Base-by-base conservation (phyloP, 2,888 invertebrate genomes). In the Cephus rjabovi region DNA sequence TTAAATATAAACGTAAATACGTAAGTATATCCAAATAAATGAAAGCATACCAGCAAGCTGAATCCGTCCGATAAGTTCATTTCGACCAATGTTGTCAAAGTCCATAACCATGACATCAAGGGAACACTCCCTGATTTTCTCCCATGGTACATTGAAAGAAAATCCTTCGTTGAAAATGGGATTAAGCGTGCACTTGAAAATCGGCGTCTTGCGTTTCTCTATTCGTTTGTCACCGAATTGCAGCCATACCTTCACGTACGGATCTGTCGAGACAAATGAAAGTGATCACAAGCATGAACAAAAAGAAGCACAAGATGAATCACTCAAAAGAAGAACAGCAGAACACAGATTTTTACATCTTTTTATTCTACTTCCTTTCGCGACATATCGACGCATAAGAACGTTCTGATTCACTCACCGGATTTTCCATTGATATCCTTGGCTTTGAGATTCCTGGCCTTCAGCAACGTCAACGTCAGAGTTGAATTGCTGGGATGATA, bases 241-340 rank as follows among this genome's bases (percentile, higher is more conserved):
- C 74, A 98, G 95, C 98, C 98, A 98, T 23, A 98, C 97, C 92
- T 98, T 98, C n/a, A 98, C 98, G 93, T 98, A 98, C 0, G 98
- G 98, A 95, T 98, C 98, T 98, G 94, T 15, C 31, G 12, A 33
- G 15, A 33, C 31, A 71, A 33, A 71, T 30, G 4, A 15, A 56
- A 23, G 56, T 56, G 2, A 23, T 23, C 56, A 23, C 0, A 23
- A 56, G 6, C 23, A 56, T 56, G 56, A 56, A 15, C 6, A 56
- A 23, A 56, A 15, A 6, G 15, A 56, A 9, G 6, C 0, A 56
- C 23, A 56, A 23, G 9, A 23, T 56, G 40, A 15, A 40, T 40
- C 6, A 0, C 23, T 56, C 23, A 56, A 9, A 56, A 23, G 6
- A 40, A 23, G 2, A 56, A 23, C 56, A 23, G 56, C 23, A 23